Evolutionary conservation across 2,888 invertebrate genomes (phyloP), one percentile per base, ranked within the genome.

Genomic region (Ormyrus thymus): DNA sequence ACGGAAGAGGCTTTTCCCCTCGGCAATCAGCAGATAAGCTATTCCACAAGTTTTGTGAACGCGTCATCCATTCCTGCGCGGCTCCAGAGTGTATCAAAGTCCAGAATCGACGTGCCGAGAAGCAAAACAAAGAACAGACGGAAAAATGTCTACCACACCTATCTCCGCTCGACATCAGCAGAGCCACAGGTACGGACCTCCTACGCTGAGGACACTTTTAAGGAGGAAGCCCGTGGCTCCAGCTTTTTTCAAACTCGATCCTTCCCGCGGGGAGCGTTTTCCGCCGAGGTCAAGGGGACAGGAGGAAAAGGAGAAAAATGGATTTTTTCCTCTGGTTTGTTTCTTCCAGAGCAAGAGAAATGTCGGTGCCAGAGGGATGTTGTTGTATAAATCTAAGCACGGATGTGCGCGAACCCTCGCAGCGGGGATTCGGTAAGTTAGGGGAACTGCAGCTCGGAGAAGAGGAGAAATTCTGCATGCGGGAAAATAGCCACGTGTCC

Each of bases 381-480:
- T 29, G 29, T 53, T 76, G 53, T 72, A 78, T 80, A 83, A 81
- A 83, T 82, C 80, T 82, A 73, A 15, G 53, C 61, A 59, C 13
- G 81, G 78, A 78, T 66, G 61, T 66, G 55, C 74, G n/a, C 68
- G 59, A 51, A 82, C 82, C 83, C 82, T 85, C 85, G 46, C 85
- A 85, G 84, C 85, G 83, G 85, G 85, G 77, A 81, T 74, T 29
- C 29, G 82, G 68, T 50, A 50, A 68, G 68, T 50, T 61, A 55
- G 45, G 55, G 55, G 53, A 51, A 15, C 55, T 66, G 59, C 53
- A 50, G 13, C 13, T 15, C 70, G 45, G 56, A 66, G 77, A 68
- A 73, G 46, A 56, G 45, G 55, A 48, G 72, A 73, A 62, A 58
- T 72, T 62, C 51, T 61, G 66, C 50, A 1, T 56, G n/a, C n/a